Evolutionary conservation across 2,888 invertebrate genomes (phyloP), one percentile per base, ranked within the genome.

Genomic region (Sinodicranocentrus sp.): DNA sequence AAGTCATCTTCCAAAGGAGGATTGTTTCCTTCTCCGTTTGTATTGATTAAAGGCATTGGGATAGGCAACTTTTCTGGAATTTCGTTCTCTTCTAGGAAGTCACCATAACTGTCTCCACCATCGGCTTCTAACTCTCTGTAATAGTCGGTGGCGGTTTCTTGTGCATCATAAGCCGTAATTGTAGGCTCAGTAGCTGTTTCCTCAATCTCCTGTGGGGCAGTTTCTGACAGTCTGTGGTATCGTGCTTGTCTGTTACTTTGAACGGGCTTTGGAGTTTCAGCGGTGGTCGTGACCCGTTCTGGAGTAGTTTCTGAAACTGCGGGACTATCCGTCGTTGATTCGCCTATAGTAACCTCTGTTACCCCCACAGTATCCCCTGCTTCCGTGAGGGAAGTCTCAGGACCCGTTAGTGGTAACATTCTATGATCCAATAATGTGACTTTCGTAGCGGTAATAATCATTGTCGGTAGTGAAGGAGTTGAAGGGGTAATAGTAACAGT

Each of bases 1-100:
- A 88, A 87, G 44, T 89, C 88, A 48, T 87, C 85, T 65, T 88
- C 87, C 13, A 87, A 26, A 0, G 86, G 85, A 15, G 85, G 84
- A 82, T 86, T 85, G 57, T 82, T 86, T 43, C 86, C 86, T 57
- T 87, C 87, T 15, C 87, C 87, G 28, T 83, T 86, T 13, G 78
- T 68, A 78, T 85, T 86, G 10, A 88, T 86, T 1, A 88, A 75
- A 1, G 88, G 86, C 70, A 86, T 83, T 21, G 88, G 88, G 52
- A 77, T 85, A 10, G 88, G 88, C 2, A 88, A 65, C 3, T 82
- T 76, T 61, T 88, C 88, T 1, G 43, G 25, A 28, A 70, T 17
- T 15, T 82, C 85, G 48, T 85, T 76, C 13, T 86, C 83, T 54
- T 85, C 83, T 3, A 54, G 70, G 61, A 61, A 75, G n/a, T 86